phyloP scores from a whole-genome alignment of 92 coral and sea anemone genomes.

The Epizoanthus rinbou region DNA sequence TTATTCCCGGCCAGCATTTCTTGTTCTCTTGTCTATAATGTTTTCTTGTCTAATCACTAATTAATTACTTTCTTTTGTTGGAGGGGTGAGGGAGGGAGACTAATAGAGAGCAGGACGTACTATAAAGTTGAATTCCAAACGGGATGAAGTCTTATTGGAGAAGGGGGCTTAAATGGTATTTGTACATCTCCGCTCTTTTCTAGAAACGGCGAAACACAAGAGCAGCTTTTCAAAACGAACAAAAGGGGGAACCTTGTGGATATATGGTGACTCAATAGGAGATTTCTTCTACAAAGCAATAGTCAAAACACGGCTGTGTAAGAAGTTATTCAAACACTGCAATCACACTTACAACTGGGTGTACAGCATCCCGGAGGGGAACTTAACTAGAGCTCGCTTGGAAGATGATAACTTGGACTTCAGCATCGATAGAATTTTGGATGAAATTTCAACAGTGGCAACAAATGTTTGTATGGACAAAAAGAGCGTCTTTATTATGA shows the following conservation, averaged over 20 bases:
- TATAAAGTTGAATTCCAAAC: too few relatives aligned
- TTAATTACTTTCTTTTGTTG: too few relatives aligned
- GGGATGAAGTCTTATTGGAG: too few relatives aligned
- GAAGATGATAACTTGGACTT: slow-evolving; percentile 74
- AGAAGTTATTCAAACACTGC: slow-evolving; percentile 56
- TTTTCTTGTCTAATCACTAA: too few relatives aligned
- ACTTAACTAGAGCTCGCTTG: slow-evolving; percentile 73
- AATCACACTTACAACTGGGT: slow-evolving; percentile 84
- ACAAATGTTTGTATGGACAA: slow-evolving; percentile 57
- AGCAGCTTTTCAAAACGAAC: background rate
- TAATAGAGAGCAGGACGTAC: too few relatives aligned
- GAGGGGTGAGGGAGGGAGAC: too few relatives aligned
- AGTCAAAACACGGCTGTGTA: slow-evolving; percentile 69
- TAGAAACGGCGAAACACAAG: background rate
- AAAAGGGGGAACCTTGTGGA: slow-evolving; percentile 65
- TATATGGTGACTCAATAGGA: slow-evolving; percentile 84
- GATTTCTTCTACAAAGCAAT: slow-evolving; percentile 81
- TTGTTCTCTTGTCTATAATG: too few relatives aligned
- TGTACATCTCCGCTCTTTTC: too few relatives aligned
- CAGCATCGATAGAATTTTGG: slow-evolving; percentile 58
- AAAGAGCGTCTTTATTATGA: slow-evolving; percentile 63
- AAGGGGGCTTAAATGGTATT: too few relatives aligned
- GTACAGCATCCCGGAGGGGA: slow-evolving; percentile 63
- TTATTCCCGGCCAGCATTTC: too few relatives aligned
- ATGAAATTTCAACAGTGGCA: slow-evolving; percentile 60